Conservation (phyloP, 2,113 vertebrate species). For the Origma solitaria region DNA sequence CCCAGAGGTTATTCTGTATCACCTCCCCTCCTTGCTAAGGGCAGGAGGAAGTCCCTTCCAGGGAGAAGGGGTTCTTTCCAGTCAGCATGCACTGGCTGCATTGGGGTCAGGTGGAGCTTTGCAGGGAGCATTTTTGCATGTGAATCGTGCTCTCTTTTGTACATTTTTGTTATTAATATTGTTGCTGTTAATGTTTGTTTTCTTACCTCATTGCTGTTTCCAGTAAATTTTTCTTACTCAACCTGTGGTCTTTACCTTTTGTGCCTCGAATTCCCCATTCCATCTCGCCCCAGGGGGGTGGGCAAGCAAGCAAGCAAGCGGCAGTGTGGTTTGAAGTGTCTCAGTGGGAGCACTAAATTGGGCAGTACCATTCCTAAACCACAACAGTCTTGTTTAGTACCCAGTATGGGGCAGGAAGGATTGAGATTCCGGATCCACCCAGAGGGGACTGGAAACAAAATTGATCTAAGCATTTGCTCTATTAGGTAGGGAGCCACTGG, state of each 20-base stretch:
- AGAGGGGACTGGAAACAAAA: not conserved
- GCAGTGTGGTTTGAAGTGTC: not conserved
- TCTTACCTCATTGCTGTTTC: not conserved
- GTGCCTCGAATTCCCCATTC: not conserved
- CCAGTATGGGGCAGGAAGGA: not conserved
- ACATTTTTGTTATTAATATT: not conserved
- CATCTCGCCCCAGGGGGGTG: not conserved
- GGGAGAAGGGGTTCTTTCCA: not conserved
- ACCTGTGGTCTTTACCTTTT: not conserved
- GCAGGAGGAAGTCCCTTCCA: not conserved
- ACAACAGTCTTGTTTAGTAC: not conserved
- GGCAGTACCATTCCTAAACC: not conserved
- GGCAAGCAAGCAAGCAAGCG: accelerated
- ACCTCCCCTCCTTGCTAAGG: not conserved
- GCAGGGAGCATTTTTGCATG: not conserved
- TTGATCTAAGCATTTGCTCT: not conserved
- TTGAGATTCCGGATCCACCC: not conserved
- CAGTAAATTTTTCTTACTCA: not conserved
- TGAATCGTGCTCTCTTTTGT: not conserved
- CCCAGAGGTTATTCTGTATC: not conserved
- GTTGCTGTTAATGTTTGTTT: not conserved
- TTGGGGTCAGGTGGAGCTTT: not conserved
- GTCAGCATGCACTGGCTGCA: no score
- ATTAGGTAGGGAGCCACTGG: not conserved
- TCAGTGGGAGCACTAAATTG: not conserved